Evolutionary conservation across 2,797 vertebrate species (phyloP).

Genomic region (Paedocypris micromegethes): DNA sequence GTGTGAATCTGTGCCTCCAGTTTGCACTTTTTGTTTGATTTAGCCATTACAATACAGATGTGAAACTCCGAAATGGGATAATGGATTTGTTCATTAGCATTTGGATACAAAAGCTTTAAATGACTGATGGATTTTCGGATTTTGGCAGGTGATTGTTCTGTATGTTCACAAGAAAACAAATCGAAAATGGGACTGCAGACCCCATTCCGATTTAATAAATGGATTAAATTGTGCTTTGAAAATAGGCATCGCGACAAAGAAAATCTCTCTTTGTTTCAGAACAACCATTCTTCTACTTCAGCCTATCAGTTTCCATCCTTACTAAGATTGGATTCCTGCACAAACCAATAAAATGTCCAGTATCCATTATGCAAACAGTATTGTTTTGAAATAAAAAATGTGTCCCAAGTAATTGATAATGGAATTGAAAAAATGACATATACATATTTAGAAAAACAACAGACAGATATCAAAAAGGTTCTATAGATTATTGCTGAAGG

Average conservation of each 20-base stretch:
- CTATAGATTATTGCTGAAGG: constrained; percentile 51
- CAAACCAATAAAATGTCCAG: constrained; percentile 59
- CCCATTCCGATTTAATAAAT: constrained; percentile 56
- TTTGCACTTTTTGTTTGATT: constrained; percentile 22
- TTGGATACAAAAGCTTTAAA: constrained; percentile 41
- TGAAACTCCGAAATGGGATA: constrained; percentile 33
- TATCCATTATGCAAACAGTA: constrained; percentile 63
- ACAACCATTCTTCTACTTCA: constrained; percentile 35
- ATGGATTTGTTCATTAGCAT: constrained; percentile 36
- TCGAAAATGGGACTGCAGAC: constrained; percentile 35
- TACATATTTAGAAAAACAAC: constrained; percentile 33
- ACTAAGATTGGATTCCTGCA: constrained; percentile 54
- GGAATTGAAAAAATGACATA: constrained; percentile 65
- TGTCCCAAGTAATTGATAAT: constrained; percentile 61
- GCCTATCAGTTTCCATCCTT: constrained; percentile 55
- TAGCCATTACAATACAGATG: constrained; percentile 33
- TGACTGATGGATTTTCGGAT: constrained; percentile 34
- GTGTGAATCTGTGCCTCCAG: constrained; percentile 12
- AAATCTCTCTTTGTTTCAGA: constrained; percentile 49
- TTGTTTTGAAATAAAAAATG: constrained; percentile 67
- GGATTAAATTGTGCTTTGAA: constrained; percentile 55
- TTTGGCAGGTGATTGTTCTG: constrained; percentile 50
- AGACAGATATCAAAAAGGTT: constrained; percentile 62
- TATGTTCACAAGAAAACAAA: constrained; percentile 41
- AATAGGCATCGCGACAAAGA: constrained; percentile 39